Base-by-base conservation (phyloP, 2,797 vertebrate species). In the Brachyalestes nurse region DNA sequence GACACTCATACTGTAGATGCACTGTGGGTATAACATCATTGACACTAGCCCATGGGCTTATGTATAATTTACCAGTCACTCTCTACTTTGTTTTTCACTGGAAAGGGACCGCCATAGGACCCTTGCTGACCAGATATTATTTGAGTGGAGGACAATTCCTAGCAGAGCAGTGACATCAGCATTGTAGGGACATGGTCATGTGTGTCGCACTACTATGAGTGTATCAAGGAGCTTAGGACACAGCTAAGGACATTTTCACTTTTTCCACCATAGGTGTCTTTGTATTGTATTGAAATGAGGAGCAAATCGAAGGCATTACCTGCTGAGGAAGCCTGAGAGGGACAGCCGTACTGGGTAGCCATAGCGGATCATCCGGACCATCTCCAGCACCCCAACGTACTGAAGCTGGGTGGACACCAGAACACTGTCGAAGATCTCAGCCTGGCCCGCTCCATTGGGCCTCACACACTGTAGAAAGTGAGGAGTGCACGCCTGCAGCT, bases 351-450 rank as follows among this genome's bases (percentile, higher is more conserved):
- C 82, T 0, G 97, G 96, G 88, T 95, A 98, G 34, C 97, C 97
- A 0, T 96, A 95, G 14, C 97, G 96, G 87, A 97, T 96, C 91
- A 95, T 91, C 90, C 94, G 96, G 87, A 99, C 96, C 96, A 98
- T 96, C 85, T 97, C 96, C 79, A 99, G 93, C 71, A 99, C 97
- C 47, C 95, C 96, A 2, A 97, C 95, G 83, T 97, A 96, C 79
- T 97, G 96, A 74, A 99, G 95, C 87, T 98, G 97, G 45, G 95
- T 92, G 7, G 97, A 97, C 83, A 98, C 97, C 62, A 96, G 97
- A 89, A 94, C 92, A 90, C 95, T 95, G 89, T 98, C 97, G 72
- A 99, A 98, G 45, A 83, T 89, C 81, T 96, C 95, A 0, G 96
- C 93, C 82, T 94, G 91, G 85, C 92, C 92, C 0, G 87, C 90